Evolutionary conservation across 1,140 invertebrate genomes (phyloP).

Genomic region (Charaxes varanes): DNA sequence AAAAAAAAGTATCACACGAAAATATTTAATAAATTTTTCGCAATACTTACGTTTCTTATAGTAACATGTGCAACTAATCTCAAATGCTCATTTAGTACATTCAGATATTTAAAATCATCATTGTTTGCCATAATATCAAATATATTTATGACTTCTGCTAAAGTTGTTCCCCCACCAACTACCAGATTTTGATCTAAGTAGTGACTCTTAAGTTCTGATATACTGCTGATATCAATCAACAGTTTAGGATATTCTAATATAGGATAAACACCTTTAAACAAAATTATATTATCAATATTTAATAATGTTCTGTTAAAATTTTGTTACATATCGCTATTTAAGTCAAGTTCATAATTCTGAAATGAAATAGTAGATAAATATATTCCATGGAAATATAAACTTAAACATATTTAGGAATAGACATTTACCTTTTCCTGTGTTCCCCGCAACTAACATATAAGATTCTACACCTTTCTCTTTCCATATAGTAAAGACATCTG

Average conservation of each 20-base stretch:
- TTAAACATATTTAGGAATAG: too few relatives aligned
- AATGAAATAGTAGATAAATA: too few relatives aligned
- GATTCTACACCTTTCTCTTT: slow-evolving; percentile 26
- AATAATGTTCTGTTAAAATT: too few relatives aligned
- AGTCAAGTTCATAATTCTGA: too few relatives aligned
- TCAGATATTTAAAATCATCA: slow-evolving; percentile 54
- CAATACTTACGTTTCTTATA: slow-evolving; percentile 27
- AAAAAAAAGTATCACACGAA: not conserved
- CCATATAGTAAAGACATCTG: slow-evolving; percentile 39
- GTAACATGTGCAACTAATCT: slow-evolving; percentile 69
- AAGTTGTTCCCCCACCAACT: slow-evolving; percentile 78
- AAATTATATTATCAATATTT: slow-evolving; percentile 54
- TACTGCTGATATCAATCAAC: slow-evolving; percentile 82
- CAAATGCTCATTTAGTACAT: slow-evolving; percentile 68
- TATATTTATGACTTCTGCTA: slow-evolving; percentile 76
- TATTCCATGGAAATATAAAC: too few relatives aligned
- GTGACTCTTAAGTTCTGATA: slow-evolving; percentile 77
- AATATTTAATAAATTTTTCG: too few relatives aligned
- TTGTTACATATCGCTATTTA: too few relatives aligned
- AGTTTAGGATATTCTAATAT: slow-evolving; percentile 77
- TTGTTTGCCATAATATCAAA: slow-evolving; percentile 71
- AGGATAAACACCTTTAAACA: slow-evolving; percentile 80
- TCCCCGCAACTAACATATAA: slow-evolving; percentile 75
- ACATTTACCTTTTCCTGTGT: slow-evolving; percentile 70
- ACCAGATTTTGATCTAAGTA: slow-evolving; percentile 69